Evolutionary conservation across 2,113 vertebrate species (phyloP).

Genomic region (Catharus minimus): DNA sequence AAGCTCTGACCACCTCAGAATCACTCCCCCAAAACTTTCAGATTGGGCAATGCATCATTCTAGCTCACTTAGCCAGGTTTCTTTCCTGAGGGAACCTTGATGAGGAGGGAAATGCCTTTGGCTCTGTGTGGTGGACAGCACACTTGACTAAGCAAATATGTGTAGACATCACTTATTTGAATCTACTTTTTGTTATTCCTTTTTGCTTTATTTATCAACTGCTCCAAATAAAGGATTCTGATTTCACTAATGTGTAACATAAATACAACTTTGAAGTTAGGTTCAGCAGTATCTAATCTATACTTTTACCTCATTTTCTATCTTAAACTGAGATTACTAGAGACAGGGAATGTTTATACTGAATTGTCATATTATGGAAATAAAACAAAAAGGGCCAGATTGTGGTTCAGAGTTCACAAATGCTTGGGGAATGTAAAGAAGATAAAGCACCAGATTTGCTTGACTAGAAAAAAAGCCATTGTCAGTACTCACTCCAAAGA

Average conservation of each 20-base stretch:
- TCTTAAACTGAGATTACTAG: background rate
- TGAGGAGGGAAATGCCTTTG: background rate
- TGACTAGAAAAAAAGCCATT: background rate
- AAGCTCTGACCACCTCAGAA: background rate
- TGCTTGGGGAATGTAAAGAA: background rate
- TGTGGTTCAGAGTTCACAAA: background rate
- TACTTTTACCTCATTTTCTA: background rate
- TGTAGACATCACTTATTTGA: background rate
- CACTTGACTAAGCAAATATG: background rate
- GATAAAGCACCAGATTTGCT: background rate
- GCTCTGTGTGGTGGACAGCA: background rate
- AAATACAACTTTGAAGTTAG: background rate
- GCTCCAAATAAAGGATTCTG: background rate
- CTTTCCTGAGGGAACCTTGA: background rate
- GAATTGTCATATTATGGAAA: background rate
- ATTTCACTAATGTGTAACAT: background rate
- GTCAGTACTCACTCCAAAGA: background rate
- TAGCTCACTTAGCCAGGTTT: background rate
- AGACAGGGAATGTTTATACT: background rate
- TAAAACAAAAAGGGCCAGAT: background rate
- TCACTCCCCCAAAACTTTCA: background rate
- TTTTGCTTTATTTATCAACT: constrained; percentile 8
- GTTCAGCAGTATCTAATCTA: background rate
- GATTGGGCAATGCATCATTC: background rate
- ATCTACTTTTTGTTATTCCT: background rate